A percentile compares a stretch with the other conserved stretches of the same genome.
These are phyloP conservation scores for Bombycilla garrulus DNA, from an alignment of 2,113 vertebrate species.

Conservation along the genomic window DNA sequence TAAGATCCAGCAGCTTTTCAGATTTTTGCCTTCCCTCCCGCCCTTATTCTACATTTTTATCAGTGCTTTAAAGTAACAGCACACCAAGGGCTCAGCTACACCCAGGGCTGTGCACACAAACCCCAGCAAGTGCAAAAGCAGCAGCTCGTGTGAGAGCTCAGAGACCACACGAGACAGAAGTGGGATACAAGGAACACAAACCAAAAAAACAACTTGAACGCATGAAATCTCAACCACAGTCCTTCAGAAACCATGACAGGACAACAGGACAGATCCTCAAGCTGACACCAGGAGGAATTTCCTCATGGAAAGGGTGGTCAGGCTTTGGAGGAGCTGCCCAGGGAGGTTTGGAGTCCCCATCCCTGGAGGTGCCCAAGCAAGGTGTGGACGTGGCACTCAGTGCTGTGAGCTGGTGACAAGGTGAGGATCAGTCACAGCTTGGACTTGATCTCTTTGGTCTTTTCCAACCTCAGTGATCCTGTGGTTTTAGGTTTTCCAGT, in stretches of 20 bases:
- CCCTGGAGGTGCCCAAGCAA: not conserved
- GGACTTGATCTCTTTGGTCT: not conserved
- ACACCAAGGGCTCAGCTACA: not conserved
- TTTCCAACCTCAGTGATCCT: not conserved
- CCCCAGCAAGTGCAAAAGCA: not conserved
- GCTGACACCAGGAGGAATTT: not conserved
- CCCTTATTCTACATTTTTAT: not conserved
- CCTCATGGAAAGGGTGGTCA: not conserved
- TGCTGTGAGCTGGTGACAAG: not conserved
- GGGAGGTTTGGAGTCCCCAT: not conserved
- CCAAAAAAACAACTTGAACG: not conserved
- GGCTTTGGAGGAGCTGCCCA: not conserved
- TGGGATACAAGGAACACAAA: not conserved
- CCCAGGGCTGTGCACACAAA: not conserved
- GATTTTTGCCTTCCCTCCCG: not conserved
- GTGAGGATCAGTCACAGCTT: not conserved
- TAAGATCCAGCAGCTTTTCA: slow-evolving; percentile 13
- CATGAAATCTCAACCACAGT: fast-evolving
- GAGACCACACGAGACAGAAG: not conserved
- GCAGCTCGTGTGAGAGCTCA: not conserved
- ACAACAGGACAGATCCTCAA: not conserved
- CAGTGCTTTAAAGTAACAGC: not conserved
- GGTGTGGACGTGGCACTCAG: fast-evolving
- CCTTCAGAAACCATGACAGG: fast-evolving
- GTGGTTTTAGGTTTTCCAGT: fast-evolving